These are phyloP conservation scores for Plestiodon gilberti DNA, from an alignment of 2,113 vertebrate genomes.

Conservation along the genomic window DNA sequence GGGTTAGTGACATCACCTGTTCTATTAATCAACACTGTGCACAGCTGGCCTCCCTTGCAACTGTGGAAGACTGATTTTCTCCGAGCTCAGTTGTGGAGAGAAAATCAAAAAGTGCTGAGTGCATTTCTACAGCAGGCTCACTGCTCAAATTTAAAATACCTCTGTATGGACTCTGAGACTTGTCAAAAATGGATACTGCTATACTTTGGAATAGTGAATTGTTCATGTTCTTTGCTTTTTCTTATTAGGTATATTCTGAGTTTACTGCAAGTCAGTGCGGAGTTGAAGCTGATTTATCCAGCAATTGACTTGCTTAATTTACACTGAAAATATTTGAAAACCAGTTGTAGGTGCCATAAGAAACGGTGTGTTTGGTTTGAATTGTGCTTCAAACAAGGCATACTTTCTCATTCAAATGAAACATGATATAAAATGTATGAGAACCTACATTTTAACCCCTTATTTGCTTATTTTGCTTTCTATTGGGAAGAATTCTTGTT, in stretches of 20 bases:
- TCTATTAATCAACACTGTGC: background rate
- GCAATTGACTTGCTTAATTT: background rate
- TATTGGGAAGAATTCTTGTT: background rate
- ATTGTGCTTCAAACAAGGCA: background rate
- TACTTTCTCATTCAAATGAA: background rate
- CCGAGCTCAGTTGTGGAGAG: background rate
- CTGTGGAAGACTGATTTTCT: background rate
- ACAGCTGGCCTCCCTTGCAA: background rate
- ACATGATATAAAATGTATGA: background rate
- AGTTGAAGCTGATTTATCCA: background rate
- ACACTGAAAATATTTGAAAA: background rate
- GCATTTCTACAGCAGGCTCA: background rate
- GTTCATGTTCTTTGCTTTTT: background rate
- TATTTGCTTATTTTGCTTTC: background rate
- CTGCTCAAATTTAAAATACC: background rate
- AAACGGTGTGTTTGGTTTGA: background rate
- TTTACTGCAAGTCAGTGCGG: background rate
- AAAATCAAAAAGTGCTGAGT: background rate
- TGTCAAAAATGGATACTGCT: background rate
- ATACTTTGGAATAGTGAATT: slow-evolving; percentile 11
- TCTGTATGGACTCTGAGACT: background rate
- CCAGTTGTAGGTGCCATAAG: background rate
- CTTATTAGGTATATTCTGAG: background rate
- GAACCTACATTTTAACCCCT: background rate
- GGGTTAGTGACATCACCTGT: background rate